Conservation (phyloP, 2,888 invertebrate genomes). For the Leptinotarsa peninsularis region DNA sequence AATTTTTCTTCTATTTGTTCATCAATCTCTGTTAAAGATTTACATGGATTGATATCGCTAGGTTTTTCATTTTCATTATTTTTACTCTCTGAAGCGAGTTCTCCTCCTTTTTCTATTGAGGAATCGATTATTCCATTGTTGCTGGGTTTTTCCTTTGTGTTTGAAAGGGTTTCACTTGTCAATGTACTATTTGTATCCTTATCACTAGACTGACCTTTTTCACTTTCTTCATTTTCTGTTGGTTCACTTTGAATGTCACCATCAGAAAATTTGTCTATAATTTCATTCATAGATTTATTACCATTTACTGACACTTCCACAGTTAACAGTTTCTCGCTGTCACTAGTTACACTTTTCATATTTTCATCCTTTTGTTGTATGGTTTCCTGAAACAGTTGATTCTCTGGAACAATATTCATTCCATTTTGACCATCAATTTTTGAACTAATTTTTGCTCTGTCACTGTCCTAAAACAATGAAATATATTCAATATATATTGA, state of each 20-base stretch:
- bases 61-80: neutral
- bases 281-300: slow-evolving; percentile 22
- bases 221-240: neutral
- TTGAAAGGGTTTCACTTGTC: neutral
- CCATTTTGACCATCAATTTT: neutral
- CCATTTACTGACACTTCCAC: slow-evolving; percentile 30
- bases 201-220: neutral
- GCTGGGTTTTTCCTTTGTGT: neutral
- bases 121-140: neutral
- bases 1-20: slow-evolving; percentile 11
- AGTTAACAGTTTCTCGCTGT: slow-evolving; percentile 28
- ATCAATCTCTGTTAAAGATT: neutral
- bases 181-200: neutral
- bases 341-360: slow-evolving; percentile 36
- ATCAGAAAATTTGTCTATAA: slow-evolving; percentile 24
- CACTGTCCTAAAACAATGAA: neutral
- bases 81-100: neutral
- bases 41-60: neutral
- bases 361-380: slow-evolving; percentile 38
- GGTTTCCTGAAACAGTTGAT: slow-evolving; percentile 39
- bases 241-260: neutral
- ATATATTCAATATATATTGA: too few species aligned
- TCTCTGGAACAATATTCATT: neutral
- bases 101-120: neutral
- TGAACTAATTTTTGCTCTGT: neutral